Conservation (phyloP, 2,113 vertebrate genomes). For the Melanocharis versteri region DNA sequence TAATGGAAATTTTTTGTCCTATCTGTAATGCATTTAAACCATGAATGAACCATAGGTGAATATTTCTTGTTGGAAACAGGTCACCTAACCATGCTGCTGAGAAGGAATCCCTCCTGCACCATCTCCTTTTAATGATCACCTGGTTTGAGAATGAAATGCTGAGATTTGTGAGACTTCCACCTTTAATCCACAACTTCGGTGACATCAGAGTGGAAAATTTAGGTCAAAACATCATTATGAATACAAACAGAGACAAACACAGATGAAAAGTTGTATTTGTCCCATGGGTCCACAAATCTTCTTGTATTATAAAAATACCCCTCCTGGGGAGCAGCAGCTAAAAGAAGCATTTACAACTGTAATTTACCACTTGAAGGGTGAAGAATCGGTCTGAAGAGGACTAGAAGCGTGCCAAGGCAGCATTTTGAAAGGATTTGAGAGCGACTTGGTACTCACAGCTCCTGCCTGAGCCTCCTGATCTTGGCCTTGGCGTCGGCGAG, state of each 20-base stretch:
- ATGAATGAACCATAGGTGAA: not conserved
- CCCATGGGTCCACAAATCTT: not conserved
- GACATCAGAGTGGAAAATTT: not conserved
- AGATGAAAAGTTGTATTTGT: not conserved
- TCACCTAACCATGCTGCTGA: not conserved
- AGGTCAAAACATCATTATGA: not conserved
- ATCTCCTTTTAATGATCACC: not conserved
- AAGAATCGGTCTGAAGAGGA: not conserved
- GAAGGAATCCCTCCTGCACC: not conserved
- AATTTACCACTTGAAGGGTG: not conserved
- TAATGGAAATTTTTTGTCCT: not conserved
- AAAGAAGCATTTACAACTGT: not conserved
- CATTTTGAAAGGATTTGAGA: not conserved
- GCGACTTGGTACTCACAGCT: conserved; percentile 83
- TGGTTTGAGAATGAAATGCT: not conserved
- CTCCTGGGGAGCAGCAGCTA: not conserved
- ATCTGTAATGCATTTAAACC: not conserved
- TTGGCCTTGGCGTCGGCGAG: conserved; percentile 96
- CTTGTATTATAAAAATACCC: not conserved
- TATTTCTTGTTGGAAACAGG: not conserved
- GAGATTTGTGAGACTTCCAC: not conserved
- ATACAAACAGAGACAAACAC: not conserved
- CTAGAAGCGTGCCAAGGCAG: not conserved
- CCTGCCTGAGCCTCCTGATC: conserved; percentile 92
- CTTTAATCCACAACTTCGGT: not conserved